A percentile compares a stretch with the other conserved stretches of the same genome.
These are phyloP conservation scores for Cephus runcator DNA, from an alignment of 2,888 invertebrate species.

Conservation along the genomic window DNA sequence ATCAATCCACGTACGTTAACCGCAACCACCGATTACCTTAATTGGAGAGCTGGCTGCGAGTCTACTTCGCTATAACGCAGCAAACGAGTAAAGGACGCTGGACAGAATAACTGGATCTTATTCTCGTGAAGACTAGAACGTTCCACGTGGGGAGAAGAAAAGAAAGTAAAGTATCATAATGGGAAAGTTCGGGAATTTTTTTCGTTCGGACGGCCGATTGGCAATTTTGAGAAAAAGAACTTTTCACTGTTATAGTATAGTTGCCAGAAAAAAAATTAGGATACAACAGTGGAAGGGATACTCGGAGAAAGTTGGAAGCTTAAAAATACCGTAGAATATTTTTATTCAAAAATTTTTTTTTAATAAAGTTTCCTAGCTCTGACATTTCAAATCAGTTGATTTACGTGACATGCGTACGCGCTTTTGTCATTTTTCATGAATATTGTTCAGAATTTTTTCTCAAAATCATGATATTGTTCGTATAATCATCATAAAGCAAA, in stretches of 20 bases:
- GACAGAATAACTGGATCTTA: background rate
- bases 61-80: background rate
- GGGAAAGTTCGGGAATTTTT: background rate
- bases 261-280: no score
- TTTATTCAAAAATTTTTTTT: background rate
- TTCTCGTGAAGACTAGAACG: background rate
- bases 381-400: background rate
- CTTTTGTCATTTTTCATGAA: background rate
- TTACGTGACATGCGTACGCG: background rate
- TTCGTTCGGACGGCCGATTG: no score
- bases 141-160: background rate
- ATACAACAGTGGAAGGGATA: background rate
- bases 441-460: background rate
- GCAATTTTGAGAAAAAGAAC: background rate
- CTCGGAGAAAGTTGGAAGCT: background rate
- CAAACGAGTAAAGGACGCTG: background rate
- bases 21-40: background rate
- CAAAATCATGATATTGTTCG: background rate
- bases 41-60: background rate
- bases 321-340: background rate
- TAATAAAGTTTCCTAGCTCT: background rate
- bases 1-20: background rate
- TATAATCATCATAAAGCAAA: background rate
- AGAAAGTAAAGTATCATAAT: background rate
- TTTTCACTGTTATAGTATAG: background rate